These are phyloP conservation scores for Syngnathus acus DNA, from an alignment of 2,797 vertebrate genomes.

Conservation along the genomic window DNA sequence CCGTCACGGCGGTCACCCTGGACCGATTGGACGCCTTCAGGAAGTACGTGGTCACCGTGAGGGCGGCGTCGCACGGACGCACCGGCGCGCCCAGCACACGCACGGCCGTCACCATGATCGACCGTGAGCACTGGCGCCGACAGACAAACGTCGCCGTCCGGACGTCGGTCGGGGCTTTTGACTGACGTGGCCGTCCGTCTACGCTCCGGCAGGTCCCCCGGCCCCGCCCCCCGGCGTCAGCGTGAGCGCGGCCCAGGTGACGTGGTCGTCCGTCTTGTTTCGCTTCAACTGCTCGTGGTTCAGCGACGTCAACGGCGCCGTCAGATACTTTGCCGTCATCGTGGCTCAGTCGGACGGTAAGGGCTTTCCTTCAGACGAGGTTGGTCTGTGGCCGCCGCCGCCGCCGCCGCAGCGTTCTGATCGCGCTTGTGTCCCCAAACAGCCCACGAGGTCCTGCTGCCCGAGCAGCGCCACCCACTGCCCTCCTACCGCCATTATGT, in stretches of 20 bases:
- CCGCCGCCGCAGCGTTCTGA: too few relatives aligned
- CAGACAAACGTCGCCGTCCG: too few relatives aligned
- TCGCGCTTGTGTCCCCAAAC: neutral
- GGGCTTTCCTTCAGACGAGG: neutral
- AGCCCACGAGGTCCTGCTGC: constrained; percentile 63
- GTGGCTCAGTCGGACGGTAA: constrained; percentile 85
- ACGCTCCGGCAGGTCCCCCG: constrained; percentile 75
- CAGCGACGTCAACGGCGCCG: constrained; percentile 87
- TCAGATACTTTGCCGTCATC: constrained; percentile 83
- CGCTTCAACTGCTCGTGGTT: constrained; percentile 98
- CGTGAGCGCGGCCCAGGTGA: constrained; percentile 77
- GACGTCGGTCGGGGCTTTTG: neutral
- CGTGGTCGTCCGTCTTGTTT: constrained; percentile 86
- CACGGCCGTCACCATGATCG: constrained; percentile 88
- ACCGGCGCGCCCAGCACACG: constrained; percentile 74
- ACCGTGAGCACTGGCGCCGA: constrained; percentile 72
- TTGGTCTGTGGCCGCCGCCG: neutral
- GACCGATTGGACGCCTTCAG: constrained; percentile 81
- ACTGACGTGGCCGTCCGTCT: constrained; percentile 4
- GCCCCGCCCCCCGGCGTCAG: constrained; percentile 72
- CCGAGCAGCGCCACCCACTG: constrained; percentile 83
- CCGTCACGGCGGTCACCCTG: constrained; percentile 72
- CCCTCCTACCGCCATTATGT: constrained; percentile 88
- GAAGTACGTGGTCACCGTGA: constrained; percentile 80
- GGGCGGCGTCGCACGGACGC: constrained; percentile 78